Conservation (phyloP, 2,113 vertebrate genomes). For the Anser cygnoides region DNA sequence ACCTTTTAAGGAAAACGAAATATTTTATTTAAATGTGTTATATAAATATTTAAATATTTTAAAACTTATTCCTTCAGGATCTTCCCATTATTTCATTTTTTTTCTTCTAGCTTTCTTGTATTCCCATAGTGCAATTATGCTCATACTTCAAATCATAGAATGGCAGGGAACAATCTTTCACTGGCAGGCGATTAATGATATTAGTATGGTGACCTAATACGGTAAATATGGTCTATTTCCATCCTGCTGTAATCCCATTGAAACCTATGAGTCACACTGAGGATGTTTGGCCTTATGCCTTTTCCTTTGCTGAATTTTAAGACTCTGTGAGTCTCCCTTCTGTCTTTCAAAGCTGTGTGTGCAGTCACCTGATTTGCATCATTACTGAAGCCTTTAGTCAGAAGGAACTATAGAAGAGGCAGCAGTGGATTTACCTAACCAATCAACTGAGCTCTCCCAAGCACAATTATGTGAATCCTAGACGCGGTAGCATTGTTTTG, state of each 20-base stretch:
- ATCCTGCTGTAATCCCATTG: not conserved
- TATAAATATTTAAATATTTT: not conserved
- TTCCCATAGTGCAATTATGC: not conserved
- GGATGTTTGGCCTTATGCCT: not conserved
- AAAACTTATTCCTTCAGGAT: not conserved
- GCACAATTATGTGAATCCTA: not conserved
- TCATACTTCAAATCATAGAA: not conserved
- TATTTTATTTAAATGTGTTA: not conserved
- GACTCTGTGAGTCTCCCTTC: not conserved
- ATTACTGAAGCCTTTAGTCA: not conserved
- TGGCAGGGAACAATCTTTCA: not conserved
- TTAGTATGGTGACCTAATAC: not conserved
- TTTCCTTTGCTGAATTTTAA: not conserved
- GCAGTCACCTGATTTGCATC: not conserved
- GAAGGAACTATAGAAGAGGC: not conserved
- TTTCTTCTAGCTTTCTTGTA: not conserved
- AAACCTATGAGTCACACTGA: not conserved
- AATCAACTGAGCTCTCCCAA: not conserved
- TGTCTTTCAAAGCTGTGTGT: not conserved
- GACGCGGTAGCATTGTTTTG: not conserved
- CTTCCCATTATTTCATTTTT: not conserved
- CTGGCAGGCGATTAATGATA: not conserved
- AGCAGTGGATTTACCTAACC: not conserved
- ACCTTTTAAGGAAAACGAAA: not conserved
- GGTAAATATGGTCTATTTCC: not conserved